Base-by-base conservation (phyloP, 2,113 vertebrate species). In the Elachura formosa region DNA sequence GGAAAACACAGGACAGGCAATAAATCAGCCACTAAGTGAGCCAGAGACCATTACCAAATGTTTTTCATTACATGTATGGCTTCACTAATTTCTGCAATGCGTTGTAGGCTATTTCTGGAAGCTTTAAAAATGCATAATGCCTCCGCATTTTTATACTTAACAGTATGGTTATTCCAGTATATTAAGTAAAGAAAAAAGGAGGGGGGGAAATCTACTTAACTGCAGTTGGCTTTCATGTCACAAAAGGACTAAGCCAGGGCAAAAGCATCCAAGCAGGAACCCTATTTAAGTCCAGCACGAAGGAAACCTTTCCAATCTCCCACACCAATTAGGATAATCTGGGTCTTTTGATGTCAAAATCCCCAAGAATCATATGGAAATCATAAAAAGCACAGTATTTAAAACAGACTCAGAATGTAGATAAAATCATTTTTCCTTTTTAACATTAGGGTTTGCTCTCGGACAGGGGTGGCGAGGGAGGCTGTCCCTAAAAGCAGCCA, bases 301-400 rank as follows among this genome's bases (percentile, higher is more conserved):
- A 84, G 84, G 86, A 93, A 95, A 93, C 77, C 82, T 89, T 96
- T 92, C 92, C 86, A 91, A 26, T 41, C 75, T 83, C 54, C 96
- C 94, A 92, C 52, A 92, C 90, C 95, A 95, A 91, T 97, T 95
- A 96, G 75, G 71, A 93, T 93, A 96, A 96, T 95, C 90, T 62
- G 62, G 9, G 48, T 52, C 84, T 97, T 97, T 95, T 94, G 84
- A 91, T 90, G 90, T 95, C 90, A 88, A 92, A 86, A 95, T 75
- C 80, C 93, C 64, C 38, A 86, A 89, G 91, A 94, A 95, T 96
- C 94, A 95, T 94, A 96, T 86, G 90, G 93, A 95, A 94, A 96
- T 82, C 72, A 96, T 97, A 96, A 97, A 95, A 95, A 86, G 84
- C 46, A 43, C 51, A 89, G 58, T 51, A 92, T 90, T 96, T 96